Percentiles rank a stretch among this genome's conserved stretches.
Conservation (phyloP, 2,797 vertebrate species). For the Melopsittacus undulatus region DNA sequence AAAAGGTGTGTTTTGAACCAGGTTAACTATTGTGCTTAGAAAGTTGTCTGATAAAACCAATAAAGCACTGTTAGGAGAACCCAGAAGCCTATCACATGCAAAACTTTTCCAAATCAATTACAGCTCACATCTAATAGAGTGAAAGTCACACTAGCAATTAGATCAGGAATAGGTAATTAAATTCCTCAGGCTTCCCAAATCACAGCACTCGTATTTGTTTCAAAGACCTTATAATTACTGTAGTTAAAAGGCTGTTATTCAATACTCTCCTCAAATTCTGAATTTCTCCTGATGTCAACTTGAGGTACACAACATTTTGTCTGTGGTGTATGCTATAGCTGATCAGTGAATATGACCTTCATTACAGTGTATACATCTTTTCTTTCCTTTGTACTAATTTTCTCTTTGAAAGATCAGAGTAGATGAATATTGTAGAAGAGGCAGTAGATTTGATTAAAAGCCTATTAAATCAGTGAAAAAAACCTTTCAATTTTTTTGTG, state of each 20-base stretch:
- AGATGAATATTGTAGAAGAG: background rate
- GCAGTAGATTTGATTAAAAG: slow-evolving; percentile 7
- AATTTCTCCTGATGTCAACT: slow-evolving; percentile 34
- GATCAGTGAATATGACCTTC: background rate
- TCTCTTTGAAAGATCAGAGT: background rate
- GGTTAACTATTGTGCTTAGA: background rate
- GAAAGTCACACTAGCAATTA: slow-evolving; percentile 61
- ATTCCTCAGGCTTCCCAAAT: slow-evolving; percentile 60
- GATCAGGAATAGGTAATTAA: slow-evolving; percentile 60
- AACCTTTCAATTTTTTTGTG: background rate
- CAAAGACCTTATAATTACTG: slow-evolving; percentile 50
- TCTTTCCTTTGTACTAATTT: background rate
- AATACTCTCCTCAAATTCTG: slow-evolving; percentile 33
- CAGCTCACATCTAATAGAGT: slow-evolving; percentile 44
- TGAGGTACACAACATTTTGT: background rate
- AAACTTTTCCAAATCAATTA: slow-evolving; percentile 43
- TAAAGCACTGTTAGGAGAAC: slow-evolving; percentile 6
- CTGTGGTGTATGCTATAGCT: background rate
- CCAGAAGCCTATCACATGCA: slow-evolving; percentile 27
- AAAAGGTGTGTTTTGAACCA: background rate
- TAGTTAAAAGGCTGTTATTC: slow-evolving; percentile 46
- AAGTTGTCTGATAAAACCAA: slow-evolving; percentile 40
- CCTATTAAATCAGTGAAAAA: slow-evolving; percentile 7
- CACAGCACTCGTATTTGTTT: slow-evolving; percentile 48
- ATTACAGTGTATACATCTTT: background rate